Conservation (phyloP, 2,797 vertebrate species). For the Onychomys torridus region DNA sequence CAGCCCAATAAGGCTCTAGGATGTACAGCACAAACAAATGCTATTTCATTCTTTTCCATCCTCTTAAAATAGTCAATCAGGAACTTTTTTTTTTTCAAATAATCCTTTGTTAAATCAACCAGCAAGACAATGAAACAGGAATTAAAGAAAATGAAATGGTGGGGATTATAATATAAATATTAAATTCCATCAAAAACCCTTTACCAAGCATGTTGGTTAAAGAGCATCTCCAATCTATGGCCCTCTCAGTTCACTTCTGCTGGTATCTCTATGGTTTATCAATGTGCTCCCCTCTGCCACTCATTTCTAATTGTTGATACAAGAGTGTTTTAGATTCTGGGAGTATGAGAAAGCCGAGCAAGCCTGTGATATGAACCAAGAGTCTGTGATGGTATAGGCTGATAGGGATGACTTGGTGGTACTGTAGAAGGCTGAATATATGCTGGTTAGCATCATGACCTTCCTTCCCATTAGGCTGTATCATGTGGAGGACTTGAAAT, state of each 20-base stretch:
- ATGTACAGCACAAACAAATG: conserved; percentile 58
- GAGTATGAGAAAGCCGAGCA: background rate
- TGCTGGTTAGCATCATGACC: background rate
- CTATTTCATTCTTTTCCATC: conserved; percentile 16
- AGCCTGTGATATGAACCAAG: background rate
- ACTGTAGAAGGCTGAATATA: background rate
- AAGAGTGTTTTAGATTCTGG: background rate
- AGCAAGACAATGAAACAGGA: conserved; percentile 70
- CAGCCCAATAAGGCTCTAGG: conserved; percentile 67
- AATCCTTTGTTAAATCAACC: conserved; percentile 70
- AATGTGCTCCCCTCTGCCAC: background rate
- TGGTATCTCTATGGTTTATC: conserved; percentile 1
- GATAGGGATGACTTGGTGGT: background rate
- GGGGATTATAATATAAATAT: conserved; percentile 57
- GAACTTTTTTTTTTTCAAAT: conserved; percentile 67
- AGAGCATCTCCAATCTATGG: conserved; percentile 7
- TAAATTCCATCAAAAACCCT: conserved; percentile 28
- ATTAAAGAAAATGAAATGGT: conserved; percentile 74
- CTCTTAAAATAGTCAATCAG: conserved; percentile 72
- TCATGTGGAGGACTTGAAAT: background rate
- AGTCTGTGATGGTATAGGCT: background rate
- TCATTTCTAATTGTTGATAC: conserved; percentile 25
- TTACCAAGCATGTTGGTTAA: conserved; percentile 38
- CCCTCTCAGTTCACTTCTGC: background rate
- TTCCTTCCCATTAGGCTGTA: background rate